Percentiles rank a stretch among this genome's conserved stretches.
phyloP scores from a whole-genome alignment of 2,888 invertebrate genomes.

The Hypolimnas misippus region DNA sequence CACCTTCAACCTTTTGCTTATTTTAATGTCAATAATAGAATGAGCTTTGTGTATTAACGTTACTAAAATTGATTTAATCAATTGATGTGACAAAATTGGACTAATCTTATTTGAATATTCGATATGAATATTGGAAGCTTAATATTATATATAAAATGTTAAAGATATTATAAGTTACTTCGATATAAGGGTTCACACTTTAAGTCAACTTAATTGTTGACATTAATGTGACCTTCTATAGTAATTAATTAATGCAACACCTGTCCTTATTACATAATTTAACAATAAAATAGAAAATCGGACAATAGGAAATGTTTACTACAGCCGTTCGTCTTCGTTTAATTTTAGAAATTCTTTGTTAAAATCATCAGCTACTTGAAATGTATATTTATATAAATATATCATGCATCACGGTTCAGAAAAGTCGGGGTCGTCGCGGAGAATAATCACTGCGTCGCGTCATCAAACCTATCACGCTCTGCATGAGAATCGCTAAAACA shows the following conservation, averaged over 20 bases:
- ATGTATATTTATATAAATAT: background rate
- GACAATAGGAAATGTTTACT: background rate
- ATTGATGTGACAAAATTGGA: background rate
- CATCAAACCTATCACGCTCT: slow-evolving; percentile 10
- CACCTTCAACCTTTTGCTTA: slow-evolving; percentile 25
- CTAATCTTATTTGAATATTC: background rate
- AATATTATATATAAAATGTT: no score
- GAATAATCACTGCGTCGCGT: slow-evolving; percentile 23
- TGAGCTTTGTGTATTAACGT: slow-evolving; percentile 12
- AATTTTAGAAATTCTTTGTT: background rate
- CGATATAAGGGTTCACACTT: background rate
- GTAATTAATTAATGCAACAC: background rate
- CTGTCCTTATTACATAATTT: background rate
- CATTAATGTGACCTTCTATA: background rate
- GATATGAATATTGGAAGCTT: no score
- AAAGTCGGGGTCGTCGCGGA: slow-evolving; percentile 22
- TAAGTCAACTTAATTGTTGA: background rate
- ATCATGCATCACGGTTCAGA: slow-evolving; percentile 3
- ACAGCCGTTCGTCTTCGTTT: background rate
- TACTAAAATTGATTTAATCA: background rate
- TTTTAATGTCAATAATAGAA: slow-evolving; percentile 28
- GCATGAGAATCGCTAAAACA: slow-evolving; percentile 26
- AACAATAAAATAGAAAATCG: no score
- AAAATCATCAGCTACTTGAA: background rate
- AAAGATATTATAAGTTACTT: no score